Conservation (phyloP, 2,888 invertebrate genomes). For the Liopterus haemorrhoidalis region DNA sequence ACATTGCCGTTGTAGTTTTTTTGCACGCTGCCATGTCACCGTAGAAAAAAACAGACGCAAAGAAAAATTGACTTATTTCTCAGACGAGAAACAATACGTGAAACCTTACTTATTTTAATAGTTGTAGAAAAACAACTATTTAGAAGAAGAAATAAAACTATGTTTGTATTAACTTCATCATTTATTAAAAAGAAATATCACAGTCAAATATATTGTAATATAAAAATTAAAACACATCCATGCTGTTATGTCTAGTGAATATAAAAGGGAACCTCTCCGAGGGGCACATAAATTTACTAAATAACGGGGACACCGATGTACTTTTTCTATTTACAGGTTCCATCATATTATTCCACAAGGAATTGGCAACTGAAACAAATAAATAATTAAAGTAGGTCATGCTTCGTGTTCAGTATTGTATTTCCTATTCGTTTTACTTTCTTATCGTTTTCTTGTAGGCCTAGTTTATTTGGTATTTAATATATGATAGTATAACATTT, state of each 20-base stretch:
- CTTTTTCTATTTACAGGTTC: conserved; percentile 50
- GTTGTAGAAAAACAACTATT: background rate
- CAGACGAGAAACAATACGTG: no score
- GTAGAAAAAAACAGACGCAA: no score
- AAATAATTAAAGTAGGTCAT: conserved; percentile 8
- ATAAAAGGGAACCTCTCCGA: conserved; percentile 47
- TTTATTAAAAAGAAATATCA: background rate
- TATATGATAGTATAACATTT: no score
- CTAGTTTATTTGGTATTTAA: no score
- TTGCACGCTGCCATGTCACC: no score
- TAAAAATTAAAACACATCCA: background rate
- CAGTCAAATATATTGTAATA: background rate
- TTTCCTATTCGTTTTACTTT: no score
- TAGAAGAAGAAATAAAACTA: background rate
- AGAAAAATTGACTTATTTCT: no score
- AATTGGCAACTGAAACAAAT: conserved; percentile 47
- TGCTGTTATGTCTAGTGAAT: conserved; percentile 40
- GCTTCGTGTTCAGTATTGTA: no score
- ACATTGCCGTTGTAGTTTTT: no score
- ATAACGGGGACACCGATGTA: conserved; percentile 26
- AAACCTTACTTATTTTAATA: no score
- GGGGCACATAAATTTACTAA: conserved; percentile 47
- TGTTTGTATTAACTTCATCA: background rate
- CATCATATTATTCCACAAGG: conserved; percentile 58
- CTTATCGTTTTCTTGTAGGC: no score